Base-by-base conservation (phyloP, 1,140 invertebrate genomes). In the Oryctes rhinoceros region DNA sequence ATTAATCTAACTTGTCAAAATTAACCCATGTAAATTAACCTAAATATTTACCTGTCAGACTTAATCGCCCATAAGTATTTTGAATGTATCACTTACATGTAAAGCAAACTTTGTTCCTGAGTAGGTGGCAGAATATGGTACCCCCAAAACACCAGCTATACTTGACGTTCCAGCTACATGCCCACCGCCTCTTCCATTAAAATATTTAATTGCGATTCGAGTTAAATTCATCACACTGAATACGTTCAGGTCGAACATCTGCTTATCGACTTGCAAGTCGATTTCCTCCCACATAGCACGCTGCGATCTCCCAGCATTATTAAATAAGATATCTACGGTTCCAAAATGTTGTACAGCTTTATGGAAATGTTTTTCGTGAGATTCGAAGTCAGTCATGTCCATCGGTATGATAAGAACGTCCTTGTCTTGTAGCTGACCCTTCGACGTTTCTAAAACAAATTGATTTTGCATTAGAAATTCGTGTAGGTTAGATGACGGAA, bases 271-370 rank as follows among this genome's bases (percentile, higher is more conserved):
- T 74, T 89, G 84, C 0, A 96, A 67, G 0, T 95, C 91, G 80
- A 95, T 96, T 1, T 94, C 89, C 79, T 94, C 92, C 92, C 94
- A 97, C 30, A 86, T 80, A 3, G 94, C 94, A 81, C 95, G 87
- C 88, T 97, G 96, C 47, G 93, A 94, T 82, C 95, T 88, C 3
- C 95, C 95, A 13, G 95, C 95, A 89, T 96, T 96, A 85, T 94
- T 95, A 0, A 96, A 90, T 30, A 96, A 88, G 80, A 96, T 91
- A 87, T 96, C 94, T 9, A 96, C 85, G 83, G 90, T 89, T 79
- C 92, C 92, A 87, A 96, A 96, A 85, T 94, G 91, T 20, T 90
- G 84, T 0, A 96, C 83, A 2, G 95, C 92, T 80, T 90, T 87
- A 48, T 92, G 86, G 49, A 96, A 92, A 48, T 90, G 88, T 47